phyloP scores from a whole-genome alignment of 2,888 invertebrate genomes.

The Saturnia pavonia region DNA sequence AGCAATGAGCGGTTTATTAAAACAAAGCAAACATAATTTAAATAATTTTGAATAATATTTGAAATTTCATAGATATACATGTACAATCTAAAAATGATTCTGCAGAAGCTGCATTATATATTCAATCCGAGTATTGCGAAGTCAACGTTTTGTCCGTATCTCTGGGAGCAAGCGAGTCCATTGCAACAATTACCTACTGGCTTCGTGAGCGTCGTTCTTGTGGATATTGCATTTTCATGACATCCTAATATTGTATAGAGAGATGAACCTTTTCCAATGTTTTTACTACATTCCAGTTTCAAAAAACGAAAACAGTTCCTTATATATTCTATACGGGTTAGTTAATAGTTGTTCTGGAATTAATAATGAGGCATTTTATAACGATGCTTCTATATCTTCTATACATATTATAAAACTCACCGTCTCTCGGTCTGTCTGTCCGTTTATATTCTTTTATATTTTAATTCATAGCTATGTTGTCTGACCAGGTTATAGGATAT shows the following conservation, averaged over 20 bases:
- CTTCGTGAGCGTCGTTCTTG: conserved; percentile 34
- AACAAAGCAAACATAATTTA: no score
- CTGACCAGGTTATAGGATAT: no score
- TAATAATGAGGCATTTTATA: no score
- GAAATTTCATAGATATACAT: not conserved
- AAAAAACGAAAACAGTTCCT: no score
- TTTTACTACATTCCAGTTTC: not conserved
- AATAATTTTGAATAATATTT: not conserved
- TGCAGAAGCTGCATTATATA: conserved; percentile 23
- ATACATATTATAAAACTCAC: no score
- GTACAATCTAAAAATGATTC: conserved; percentile 4
- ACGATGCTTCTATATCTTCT: no score
- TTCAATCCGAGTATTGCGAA: conserved; percentile 34
- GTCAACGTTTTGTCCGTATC: conserved; percentile 40
- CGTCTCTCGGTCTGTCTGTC: no score
- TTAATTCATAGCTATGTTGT: no score
- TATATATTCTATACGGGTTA: no score
- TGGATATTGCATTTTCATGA: conserved; percentile 22
- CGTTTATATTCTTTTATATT: no score
- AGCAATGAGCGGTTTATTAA: no score
- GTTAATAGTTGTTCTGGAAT: no score
- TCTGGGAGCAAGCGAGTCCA: conserved; percentile 38
- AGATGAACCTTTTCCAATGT: conserved; percentile 14
- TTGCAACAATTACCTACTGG: conserved; percentile 42
- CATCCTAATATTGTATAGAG: not conserved